phyloP scores from a whole-genome alignment of 35 echinoderm and acorn worm genomes.

The Amphiura filiformis region DNA sequence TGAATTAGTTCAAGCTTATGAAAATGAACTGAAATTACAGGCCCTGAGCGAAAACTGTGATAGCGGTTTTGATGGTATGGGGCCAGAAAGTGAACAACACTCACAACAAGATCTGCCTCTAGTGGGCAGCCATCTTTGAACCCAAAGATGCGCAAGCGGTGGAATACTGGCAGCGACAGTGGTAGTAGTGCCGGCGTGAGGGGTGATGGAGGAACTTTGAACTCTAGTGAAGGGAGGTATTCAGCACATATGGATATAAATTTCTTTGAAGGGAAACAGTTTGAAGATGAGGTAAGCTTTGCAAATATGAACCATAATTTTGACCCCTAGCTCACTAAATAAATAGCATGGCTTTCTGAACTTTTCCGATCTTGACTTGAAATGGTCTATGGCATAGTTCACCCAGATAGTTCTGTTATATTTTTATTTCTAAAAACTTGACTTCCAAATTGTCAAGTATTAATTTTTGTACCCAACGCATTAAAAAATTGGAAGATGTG shows the following conservation, averaged over 20 bases:
- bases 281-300: conserved; percentile 60
- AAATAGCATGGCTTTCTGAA: no score
- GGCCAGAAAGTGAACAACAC: conserved; percentile 39
- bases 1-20: conserved; percentile 61
- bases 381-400: no score
- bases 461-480: no score
- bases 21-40: conserved; percentile 70
- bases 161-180: conserved; percentile 46
- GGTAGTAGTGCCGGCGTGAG: conserved; percentile 53
- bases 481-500: no score
- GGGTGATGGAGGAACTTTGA: conserved; percentile 43
- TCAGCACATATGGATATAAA: conserved; percentile 36
- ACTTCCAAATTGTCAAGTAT: no score
- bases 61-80: conserved; percentile 26
- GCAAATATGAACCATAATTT: no score
- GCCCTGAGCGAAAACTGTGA: conserved; percentile 62
- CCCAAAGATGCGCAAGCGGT: conserved; percentile 38
- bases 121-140: conserved; percentile 31
- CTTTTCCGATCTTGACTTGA: no score
- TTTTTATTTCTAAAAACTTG: no score
- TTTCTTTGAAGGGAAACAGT: conserved; percentile 31
- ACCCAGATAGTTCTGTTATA: no score
- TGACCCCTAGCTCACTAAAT: no score
- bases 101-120: conserved; percentile 42
- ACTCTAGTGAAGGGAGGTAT: conserved; percentile 57